phyloP scores from a whole-genome alignment of 2,113 vertebrate genomes.

The Felis catus region F.catus_Fca126_mat1.0 CM031426.1:41063501-41064000 shows the following conservation, averaged over 20 bases:
- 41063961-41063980: background rate
- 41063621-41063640: background rate
- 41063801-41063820: background rate
- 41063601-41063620: background rate
- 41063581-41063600: background rate
- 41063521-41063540: background rate
- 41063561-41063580: background rate
- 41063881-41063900: background rate
- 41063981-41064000: background rate
- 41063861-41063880: background rate
- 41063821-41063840: background rate
- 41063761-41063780: no score
- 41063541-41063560: background rate
- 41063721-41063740: background rate
- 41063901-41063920: background rate
- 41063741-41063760: background rate
- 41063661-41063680: background rate
- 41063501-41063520: background rate
- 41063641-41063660: conserved; percentile 16
- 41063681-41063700: background rate
- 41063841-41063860: background rate
- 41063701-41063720: background rate
- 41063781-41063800: background rate
- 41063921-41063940: conserved; percentile 6
- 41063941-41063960: conserved; percentile 6